Base-by-base conservation (phyloP, 2,888 invertebrate genomes). In the Belgica antarctica region DNA sequence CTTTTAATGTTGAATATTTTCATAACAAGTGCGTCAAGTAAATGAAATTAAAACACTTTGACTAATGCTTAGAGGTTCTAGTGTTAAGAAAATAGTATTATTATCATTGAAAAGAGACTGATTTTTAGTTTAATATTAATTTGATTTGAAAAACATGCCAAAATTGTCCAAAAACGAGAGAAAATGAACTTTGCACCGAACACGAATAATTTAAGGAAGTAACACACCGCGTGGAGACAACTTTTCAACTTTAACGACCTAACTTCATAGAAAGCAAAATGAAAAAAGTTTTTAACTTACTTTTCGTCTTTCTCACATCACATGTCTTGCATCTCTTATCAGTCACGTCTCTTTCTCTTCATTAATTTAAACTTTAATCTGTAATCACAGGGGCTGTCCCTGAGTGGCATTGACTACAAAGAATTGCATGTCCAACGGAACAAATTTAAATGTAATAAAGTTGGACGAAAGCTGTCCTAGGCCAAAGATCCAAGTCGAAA, bases 161-260 rank as follows among this genome's bases (percentile, higher is more conserved):
- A 52, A 52, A 52, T 52, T n/a, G 52, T 52, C 52, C 52, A 52
- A 52, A 52, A 7, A 31, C n/a, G n/a, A n/a, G n/a, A 31, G 34
- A 31, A 31, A 31, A 31, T 31, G 12, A 31, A 31, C 34, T 31
- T 5, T 8, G 34, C 5, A 31, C 12, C 12, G 12, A 5, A 5
- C 12, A 31, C 34, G 12, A 8, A 31, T 31, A 31, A 12, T 31
- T 31, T 8, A 31, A 5, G 5, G 5, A 31, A 31, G 12, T 12
- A 31, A 31, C 7, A 31, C 34, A 31, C 12, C 12, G 12, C 12
- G 12, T 8, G 34, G 12, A 31, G 34, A 31, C 12, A 31, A 31
- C 34, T 31, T 8, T 31, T 31, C 5, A 31, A 31, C 7, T 31
- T 31, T 31, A 31, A 31, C 5, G 12, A 31, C 34, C 34, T 8